phyloP scores from a whole-genome alignment of 2,797 vertebrate species.

The Sebastes oblongus region DNA sequence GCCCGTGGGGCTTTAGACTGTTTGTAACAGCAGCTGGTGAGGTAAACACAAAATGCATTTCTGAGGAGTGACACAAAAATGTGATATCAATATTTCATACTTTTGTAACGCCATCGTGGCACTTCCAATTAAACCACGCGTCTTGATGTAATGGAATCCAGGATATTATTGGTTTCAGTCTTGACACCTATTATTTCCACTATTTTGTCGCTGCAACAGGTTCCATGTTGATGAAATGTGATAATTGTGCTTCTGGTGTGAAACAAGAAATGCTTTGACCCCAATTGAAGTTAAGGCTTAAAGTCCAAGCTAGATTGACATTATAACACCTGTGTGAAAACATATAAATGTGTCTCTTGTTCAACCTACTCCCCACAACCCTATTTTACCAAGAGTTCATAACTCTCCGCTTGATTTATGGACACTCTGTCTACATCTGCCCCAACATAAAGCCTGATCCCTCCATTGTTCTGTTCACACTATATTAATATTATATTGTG shows the following conservation, averaged over 20 bases:
- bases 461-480: conserved; percentile 60
- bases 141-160: conserved; percentile 36
- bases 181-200: conserved; percentile 50
- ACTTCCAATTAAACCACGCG: conserved; percentile 49
- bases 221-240: conserved; percentile 27
- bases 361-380: conserved; percentile 15
- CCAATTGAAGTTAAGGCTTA: conserved; percentile 5
- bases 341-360: neutral
- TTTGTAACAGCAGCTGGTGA: conserved; percentile 57
- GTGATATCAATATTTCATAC: conserved; percentile 58
- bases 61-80: conserved; percentile 53
- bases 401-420: conserved; percentile 54
- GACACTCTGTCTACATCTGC: conserved; percentile 57
- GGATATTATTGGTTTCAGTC: conserved; percentile 44
- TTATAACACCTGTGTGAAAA: conserved; percentile 6
- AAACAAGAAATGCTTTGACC: neutral
- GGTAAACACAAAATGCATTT: conserved; percentile 62
- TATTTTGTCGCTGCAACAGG: conserved; percentile 25
- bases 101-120: neutral
- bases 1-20: conserved; percentile 36
- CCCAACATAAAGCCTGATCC: conserved; percentile 43
- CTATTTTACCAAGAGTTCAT: conserved; percentile 50
- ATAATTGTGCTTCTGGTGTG: conserved; percentile 35
- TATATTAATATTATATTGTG: conserved; percentile 79
- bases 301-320: conserved; percentile 9